These are phyloP conservation scores for Xylota sylvarum DNA, from an alignment of 2,888 invertebrate genomes.

Conservation along the genomic window DNA sequence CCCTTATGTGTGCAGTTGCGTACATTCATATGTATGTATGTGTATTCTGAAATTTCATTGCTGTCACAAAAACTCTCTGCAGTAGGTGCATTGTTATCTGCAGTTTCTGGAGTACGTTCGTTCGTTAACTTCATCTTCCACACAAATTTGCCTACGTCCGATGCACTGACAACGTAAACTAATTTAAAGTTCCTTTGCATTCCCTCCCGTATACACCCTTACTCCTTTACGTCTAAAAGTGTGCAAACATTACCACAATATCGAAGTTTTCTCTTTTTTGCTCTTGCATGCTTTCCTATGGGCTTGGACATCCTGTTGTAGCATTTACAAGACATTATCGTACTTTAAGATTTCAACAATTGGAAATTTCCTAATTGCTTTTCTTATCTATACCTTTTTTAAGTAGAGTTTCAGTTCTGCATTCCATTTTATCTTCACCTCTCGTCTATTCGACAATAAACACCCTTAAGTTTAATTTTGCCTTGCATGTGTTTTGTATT, in stretches of 20 bases:
- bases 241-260: constrained; percentile 2
- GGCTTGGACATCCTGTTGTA: constrained; percentile 9
- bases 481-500: background rate
- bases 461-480: background rate
- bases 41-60: background rate
- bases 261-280: background rate
- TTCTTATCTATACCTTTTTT: constrained; percentile 7
- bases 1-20: too few species aligned
- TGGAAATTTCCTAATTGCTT: constrained; percentile 39
- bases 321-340: constrained; percentile 19
- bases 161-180: constrained; percentile 44
- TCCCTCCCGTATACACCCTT: background rate
- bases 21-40: too few species aligned
- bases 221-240: background rate
- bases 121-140: background rate
- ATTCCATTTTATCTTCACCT: background rate
- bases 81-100: background rate
- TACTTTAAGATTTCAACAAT: constrained; percentile 17
- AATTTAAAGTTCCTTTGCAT: constrained; percentile 41
- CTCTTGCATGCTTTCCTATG: background rate
- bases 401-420: background rate
- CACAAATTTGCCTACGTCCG: constrained; percentile 23
- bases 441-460: background rate
- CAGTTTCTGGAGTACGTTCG: background rate
- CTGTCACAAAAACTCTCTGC: background rate